Conservation (phyloP, 2,113 vertebrate genomes). For the Cynocephalus volans region DNA sequence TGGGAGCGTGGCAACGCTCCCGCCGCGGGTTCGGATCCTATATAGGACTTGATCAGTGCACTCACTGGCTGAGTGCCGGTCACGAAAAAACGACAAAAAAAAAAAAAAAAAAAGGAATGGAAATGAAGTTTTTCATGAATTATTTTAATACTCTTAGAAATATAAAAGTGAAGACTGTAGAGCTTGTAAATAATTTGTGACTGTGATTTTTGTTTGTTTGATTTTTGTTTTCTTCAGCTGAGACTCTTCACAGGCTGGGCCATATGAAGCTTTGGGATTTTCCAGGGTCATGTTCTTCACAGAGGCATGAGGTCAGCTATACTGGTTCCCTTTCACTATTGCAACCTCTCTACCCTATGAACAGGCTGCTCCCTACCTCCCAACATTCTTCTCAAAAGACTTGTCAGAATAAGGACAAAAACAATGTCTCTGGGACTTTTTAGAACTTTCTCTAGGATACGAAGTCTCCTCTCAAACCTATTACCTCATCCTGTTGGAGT, state of each 20-base stretch:
- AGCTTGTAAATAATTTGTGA: neutral
- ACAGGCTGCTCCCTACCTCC: neutral
- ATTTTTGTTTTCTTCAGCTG: neutral
- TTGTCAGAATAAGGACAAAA: neutral
- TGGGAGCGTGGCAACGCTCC: no score
- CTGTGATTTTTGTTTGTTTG: neutral
- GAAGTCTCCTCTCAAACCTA: neutral
- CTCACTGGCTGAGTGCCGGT: no score
- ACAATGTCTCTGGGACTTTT: neutral
- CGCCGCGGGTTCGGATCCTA: no score
- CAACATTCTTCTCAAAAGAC: neutral
- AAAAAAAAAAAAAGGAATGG: no score
- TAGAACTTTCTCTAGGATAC: neutral
- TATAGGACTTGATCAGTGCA: no score
- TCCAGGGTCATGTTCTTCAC: neutral
- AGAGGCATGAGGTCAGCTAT: neutral
- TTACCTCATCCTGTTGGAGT: neutral
- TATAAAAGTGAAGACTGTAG: neutral
- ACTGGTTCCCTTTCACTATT: neutral
- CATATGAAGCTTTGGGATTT: neutral
- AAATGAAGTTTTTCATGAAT: constrained; percentile 2
- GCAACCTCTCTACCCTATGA: neutral
- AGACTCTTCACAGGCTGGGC: neutral
- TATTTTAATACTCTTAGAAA: neutral
- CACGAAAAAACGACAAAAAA: no score